Conservation (phyloP, 2,113 vertebrate genomes). For the Grantiella picta region DNA sequence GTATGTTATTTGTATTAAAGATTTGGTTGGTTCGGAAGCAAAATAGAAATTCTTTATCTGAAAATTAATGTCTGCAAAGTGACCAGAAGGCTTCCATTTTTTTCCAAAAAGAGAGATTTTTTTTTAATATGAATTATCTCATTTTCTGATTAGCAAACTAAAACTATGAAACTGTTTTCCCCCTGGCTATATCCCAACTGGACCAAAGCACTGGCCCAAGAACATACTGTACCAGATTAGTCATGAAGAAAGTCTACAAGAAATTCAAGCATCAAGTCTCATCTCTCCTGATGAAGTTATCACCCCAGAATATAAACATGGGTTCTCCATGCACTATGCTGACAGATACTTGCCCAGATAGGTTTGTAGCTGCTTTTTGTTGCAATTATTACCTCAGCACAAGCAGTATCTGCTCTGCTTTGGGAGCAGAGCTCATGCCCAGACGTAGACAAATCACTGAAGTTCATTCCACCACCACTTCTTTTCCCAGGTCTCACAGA, state of each 20-base stretch:
- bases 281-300: not conserved
- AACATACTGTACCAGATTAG: not conserved
- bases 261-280: not conserved
- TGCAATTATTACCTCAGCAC: not conserved
- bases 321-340: not conserved
- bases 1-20: not conserved
- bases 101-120: not conserved
- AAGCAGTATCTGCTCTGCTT: not conserved
- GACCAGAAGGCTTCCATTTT: not conserved
- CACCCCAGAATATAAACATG: not conserved
- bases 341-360: not conserved
- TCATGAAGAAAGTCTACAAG: not conserved
- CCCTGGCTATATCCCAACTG: not conserved
- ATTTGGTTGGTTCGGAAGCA: not conserved
- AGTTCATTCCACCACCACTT: not conserved
- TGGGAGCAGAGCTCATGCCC: not conserved
- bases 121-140: not conserved
- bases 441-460: not conserved
- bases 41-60: not conserved
- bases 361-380: not conserved
- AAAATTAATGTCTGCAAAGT: slow-evolving; percentile 4
- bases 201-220: slow-evolving; percentile 24
- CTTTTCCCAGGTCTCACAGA: not conserved
- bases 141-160: slow-evolving; percentile 38
- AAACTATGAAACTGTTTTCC: slow-evolving; percentile 16